These are phyloP conservation scores for Hylaeus anthracinus DNA, from an alignment of 1,140 invertebrate species.

Conservation along the genomic window DNA sequence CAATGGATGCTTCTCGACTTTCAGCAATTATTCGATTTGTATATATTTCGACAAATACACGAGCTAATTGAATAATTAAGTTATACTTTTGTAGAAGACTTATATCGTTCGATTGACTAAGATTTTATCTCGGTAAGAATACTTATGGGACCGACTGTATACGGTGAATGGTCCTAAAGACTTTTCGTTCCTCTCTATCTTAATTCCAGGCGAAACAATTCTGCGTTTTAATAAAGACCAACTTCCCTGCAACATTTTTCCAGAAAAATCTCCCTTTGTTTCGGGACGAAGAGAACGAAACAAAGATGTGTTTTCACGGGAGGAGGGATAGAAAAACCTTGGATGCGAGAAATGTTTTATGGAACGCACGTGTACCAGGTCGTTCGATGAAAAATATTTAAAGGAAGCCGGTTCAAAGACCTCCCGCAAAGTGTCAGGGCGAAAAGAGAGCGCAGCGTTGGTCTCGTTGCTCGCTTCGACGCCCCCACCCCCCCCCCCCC, in stretches of 20 bases:
- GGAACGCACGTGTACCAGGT: constrained; percentile 2
- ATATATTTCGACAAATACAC: too few species aligned
- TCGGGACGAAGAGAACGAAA: constrained; percentile 8
- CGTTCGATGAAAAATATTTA: constrained; percentile 43
- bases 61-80: too few species aligned
- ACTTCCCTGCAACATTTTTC: neutral
- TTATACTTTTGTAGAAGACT: too few species aligned
- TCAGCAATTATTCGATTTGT: too few species aligned
- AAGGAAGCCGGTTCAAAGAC: constrained; percentile 44
- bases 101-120: too few species aligned
- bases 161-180: too few species aligned
- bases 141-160: too few species aligned
- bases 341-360: neutral
- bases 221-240: too few species aligned
- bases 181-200: too few species aligned
- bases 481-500: neutral
- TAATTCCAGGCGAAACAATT: too few species aligned
- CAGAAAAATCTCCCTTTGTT: neutral
- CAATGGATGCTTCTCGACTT: neutral
- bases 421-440: constrained; percentile 57
- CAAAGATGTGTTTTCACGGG: constrained; percentile 13
- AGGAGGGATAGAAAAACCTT: neutral
- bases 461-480: constrained; percentile 60
- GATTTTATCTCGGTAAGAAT: too few species aligned
- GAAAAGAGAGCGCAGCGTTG: constrained; percentile 57